Evolutionary conservation across 2,113 vertebrate species (phyloP), one percentile per base, ranked within the genome.

Genomic region (Dicentrarchus labrax): DNA sequence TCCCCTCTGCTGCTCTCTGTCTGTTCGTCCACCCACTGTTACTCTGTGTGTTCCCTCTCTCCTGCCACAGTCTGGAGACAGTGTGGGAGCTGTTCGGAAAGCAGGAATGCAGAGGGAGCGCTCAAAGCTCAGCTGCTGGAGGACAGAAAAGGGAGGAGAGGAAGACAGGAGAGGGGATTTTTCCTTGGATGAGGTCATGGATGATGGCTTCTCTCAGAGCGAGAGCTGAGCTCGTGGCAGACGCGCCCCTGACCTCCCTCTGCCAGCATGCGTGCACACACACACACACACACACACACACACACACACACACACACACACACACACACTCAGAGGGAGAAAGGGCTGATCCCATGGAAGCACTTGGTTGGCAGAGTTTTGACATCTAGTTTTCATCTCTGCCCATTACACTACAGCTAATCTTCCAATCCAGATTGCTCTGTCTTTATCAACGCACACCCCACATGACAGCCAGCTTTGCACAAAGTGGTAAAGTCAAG

Each of bases 141-240:
- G 80, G 69, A 86, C 76, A 86, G 75, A 60, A 60, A 86, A 90
- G 86, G 78, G 82, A 82, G 86, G 78, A 66, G 79, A 85, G 71
- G 36, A 66, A 84, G 77, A 77, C 78, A 84, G 76, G 84, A 86
- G 73, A 82, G 89, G 95, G 95, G 92, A 94, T 93, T 94, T 95
- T 95, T 87, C 89, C 87, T 85, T 86, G 84, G 88, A 94, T 96
- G 95, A 96, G 94, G 88, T 96, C 94, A 96, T 93, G 67, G 86
- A 88, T 89, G 92, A 93, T 88, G 89, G 85, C 75, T 90, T 88
- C 86, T 83, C 75, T 88, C 83, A 77, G 68, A 90, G 86, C 30
- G 56, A 79, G 82, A 90, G 88, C 82, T 84, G 85, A 88, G 90
- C 91, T 90, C 68, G 86, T 94, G 92, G 92, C 87, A 87, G 91